These are phyloP conservation scores for Ancistrus triradiatus DNA, from an alignment of 2,113 vertebrate genomes.

Conservation along the genomic window DNA sequence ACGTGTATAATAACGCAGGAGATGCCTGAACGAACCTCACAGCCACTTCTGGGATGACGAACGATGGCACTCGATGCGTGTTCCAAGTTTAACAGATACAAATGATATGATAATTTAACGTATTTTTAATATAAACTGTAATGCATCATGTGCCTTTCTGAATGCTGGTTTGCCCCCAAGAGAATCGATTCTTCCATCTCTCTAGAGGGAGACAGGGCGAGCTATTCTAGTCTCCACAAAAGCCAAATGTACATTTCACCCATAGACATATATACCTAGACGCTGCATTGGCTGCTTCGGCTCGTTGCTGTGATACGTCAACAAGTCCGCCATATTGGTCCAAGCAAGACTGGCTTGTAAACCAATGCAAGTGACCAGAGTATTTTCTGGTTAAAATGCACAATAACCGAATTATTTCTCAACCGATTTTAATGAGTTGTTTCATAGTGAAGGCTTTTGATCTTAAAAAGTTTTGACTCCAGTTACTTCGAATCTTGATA, in stretches of 20 bases:
- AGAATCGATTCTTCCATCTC: not conserved
- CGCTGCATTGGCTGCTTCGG: too few relatives aligned
- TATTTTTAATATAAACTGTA: not conserved
- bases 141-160: not conserved
- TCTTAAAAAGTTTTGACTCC: too few relatives aligned
- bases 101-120: not conserved
- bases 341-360: too few relatives aligned
- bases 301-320: too few relatives aligned
- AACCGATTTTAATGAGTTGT: too few relatives aligned
- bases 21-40: not conserved
- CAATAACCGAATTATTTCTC: too few relatives aligned
- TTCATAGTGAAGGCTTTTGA: too few relatives aligned
- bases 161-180: not conserved
- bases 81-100: not conserved
- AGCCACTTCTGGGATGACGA: not conserved
- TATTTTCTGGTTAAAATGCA: conserved; percentile 23
- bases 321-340: too few relatives aligned
- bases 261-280: too few relatives aligned
- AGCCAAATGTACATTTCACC: too few relatives aligned
- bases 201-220: not conserved
- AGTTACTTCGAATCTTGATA: too few relatives aligned
- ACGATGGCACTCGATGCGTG: not conserved
- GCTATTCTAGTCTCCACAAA: too few relatives aligned
- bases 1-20: conserved; percentile 12
- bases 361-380: not conserved